Evolutionary conservation across 2,113 vertebrate genomes (phyloP).

Genomic region (Galbula dea): DNA sequence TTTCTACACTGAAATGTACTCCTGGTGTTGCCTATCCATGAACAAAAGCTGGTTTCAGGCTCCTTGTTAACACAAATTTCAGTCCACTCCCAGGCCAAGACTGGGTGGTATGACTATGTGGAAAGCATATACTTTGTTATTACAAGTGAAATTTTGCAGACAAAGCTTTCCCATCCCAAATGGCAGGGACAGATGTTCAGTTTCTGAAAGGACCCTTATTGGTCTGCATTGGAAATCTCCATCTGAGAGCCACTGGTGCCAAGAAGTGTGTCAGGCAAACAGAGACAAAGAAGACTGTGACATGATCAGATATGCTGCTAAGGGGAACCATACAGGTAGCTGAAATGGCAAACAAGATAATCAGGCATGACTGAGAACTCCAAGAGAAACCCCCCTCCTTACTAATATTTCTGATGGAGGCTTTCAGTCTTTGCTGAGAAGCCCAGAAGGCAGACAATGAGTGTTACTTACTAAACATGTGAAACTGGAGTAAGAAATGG

Average conservation of each 20-base stretch:
- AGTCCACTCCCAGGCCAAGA: background rate
- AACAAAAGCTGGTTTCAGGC: background rate
- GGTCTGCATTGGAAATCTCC: background rate
- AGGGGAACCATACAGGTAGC: background rate
- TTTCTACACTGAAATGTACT: background rate
- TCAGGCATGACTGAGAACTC: background rate
- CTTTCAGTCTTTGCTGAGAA: background rate
- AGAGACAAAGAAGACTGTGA: background rate
- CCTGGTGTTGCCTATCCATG: background rate
- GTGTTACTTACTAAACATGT: background rate
- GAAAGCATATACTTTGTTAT: background rate
- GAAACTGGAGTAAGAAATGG: background rate
- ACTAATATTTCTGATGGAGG: background rate
- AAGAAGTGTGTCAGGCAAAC: rapidly evolving
- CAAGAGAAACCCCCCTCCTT: background rate
- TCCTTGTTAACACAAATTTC: background rate
- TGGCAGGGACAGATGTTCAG: background rate
- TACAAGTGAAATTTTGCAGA: background rate
- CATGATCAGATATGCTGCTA: background rate
- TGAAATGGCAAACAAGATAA: background rate
- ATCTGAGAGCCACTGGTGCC: background rate
- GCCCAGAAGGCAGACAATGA: background rate
- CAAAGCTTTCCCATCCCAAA: background rate
- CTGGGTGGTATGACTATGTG: background rate
- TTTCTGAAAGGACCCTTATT: background rate